phyloP scores from a whole-genome alignment of 2,113 vertebrate species.

The Numida meleagris region DNA sequence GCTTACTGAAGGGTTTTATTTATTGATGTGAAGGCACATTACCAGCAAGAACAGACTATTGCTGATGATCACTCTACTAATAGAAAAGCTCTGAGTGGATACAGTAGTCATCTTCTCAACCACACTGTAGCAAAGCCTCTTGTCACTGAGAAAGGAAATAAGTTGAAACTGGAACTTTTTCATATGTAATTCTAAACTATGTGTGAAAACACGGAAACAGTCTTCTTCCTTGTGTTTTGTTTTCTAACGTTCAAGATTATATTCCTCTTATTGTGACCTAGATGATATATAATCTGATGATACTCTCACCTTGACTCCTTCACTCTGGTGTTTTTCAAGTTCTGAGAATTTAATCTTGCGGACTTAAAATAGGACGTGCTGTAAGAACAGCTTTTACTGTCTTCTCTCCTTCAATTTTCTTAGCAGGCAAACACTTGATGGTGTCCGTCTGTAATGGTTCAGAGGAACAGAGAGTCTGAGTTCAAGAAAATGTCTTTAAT shows the following conservation, averaged over 20 bases:
- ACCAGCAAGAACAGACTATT: background rate
- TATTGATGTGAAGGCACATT: background rate
- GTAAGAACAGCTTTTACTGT: conserved; percentile 62
- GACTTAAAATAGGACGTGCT: conserved; percentile 50
- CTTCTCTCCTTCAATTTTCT: conserved; percentile 67
- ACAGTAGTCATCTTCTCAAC: background rate
- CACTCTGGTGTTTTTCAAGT: conserved; percentile 38
- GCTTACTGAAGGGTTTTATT: background rate
- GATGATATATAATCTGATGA: conserved; percentile 6
- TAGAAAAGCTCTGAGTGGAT: background rate
- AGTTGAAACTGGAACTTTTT: background rate
- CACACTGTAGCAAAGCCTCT: background rate
- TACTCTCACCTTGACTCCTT: conserved; percentile 56
- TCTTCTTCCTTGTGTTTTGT: background rate
- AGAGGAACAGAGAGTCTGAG: background rate
- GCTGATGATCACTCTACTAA: background rate
- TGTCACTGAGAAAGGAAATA: background rate
- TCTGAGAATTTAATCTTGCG: conserved; percentile 55
- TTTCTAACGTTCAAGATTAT: background rate
- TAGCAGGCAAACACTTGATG: conserved; percentile 64
- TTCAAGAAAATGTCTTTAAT: conserved; percentile 4
- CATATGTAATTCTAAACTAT: background rate
- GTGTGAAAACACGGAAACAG: background rate
- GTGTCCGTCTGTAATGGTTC: conserved; percentile 15
- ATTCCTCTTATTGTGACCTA: conserved; percentile 6